A percentile compares a stretch with the other conserved stretches of the same genome.
phyloP scores from a whole-genome alignment of 2,797 vertebrate species.

The Oceanodroma leucorhoa region DNA sequence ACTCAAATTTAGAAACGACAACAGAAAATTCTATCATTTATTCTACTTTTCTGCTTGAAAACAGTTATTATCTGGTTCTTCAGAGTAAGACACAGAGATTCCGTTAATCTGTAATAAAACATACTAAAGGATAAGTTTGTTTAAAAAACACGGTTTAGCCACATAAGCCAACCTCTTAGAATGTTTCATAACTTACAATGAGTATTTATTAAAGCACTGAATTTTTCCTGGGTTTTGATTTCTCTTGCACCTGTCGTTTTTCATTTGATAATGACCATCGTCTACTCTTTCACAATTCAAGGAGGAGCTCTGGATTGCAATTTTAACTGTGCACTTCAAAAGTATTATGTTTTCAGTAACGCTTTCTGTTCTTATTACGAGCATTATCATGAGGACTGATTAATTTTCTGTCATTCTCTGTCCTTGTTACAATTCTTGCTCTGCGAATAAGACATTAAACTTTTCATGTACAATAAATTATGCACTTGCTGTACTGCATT shows the following conservation, averaged over 20 bases:
- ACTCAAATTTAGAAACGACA: background rate
- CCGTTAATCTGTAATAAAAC: background rate
- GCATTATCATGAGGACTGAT: background rate
- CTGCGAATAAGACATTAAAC: constrained; percentile 25
- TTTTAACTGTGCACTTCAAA: background rate
- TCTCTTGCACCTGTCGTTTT: background rate
- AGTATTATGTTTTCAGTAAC: background rate
- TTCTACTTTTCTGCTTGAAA: background rate
- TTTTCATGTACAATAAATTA: constrained; percentile 41
- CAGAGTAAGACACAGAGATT: background rate
- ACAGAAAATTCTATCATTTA: background rate
- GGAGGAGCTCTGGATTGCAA: background rate
- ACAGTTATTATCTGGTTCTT: background rate
- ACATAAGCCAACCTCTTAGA: background rate
- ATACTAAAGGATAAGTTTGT: background rate
- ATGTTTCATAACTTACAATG: background rate
- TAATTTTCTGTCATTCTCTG: constrained; percentile 33
- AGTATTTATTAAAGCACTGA: background rate
- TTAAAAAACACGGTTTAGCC: background rate
- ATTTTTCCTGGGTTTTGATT: background rate
- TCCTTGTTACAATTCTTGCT: constrained; percentile 20
- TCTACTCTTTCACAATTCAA: background rate
- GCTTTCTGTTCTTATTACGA: background rate
- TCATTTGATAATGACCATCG: background rate
- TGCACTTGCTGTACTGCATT: background rate